Percentiles rank a stretch among this genome's conserved stretches.
Conservation (phyloP, 2,888 invertebrate species). For the Salticus scenicus region DNA sequence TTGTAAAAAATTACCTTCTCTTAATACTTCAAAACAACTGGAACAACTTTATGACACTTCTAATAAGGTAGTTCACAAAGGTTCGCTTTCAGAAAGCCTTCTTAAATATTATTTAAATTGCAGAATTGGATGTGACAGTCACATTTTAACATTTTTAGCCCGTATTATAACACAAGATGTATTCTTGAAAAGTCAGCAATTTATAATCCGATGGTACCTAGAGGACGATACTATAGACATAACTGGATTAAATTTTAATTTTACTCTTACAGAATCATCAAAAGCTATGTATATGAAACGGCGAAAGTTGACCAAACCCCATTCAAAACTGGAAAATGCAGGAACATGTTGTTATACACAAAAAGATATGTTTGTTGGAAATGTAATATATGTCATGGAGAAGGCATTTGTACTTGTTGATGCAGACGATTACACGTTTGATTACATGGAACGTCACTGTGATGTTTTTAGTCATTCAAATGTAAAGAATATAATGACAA, state of each 20-base stretch:
- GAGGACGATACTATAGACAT: slow-evolving; percentile 38
- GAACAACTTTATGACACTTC: background rate
- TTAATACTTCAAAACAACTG: background rate
- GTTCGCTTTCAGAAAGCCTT: background rate
- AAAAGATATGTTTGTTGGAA: slow-evolving; percentile 29
- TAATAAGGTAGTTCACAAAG: background rate
- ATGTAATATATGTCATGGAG: background rate
- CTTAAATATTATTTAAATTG: slow-evolving; percentile 21
- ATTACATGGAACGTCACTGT: slow-evolving; percentile 16
- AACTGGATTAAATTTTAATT: background rate
- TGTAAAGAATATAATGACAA: background rate
- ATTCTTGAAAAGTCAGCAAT: background rate
- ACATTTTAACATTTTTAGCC: slow-evolving; percentile 11
- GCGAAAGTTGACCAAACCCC: slow-evolving; percentile 17
- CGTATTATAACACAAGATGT: background rate
- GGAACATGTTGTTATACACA: background rate
- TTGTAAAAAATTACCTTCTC: background rate
- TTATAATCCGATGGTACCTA: background rate
- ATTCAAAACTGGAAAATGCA: background rate
- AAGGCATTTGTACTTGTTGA: slow-evolving; percentile 17
- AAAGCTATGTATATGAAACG: background rate
- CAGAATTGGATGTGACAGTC: slow-evolving; percentile 4
- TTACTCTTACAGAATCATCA: background rate
- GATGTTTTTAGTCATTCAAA: slow-evolving; percentile 18
- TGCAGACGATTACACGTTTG: slow-evolving; percentile 37